phyloP scores from a whole-genome alignment of 2,888 invertebrate genomes.

The Diloba caeruleocephala region DNA sequence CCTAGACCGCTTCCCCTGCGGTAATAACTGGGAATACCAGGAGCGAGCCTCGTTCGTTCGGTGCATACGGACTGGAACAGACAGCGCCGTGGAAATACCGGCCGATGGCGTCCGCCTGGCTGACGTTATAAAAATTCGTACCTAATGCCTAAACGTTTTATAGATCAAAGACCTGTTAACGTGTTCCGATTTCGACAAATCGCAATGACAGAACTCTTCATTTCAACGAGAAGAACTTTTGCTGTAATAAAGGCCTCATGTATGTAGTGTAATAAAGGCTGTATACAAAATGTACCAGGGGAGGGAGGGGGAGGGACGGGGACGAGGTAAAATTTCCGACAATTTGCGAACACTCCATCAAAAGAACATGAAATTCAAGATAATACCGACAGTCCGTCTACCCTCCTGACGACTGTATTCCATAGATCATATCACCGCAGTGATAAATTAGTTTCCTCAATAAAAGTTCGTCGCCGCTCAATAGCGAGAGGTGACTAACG shows the following conservation, averaged over 20 bases:
- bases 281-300: conserved; percentile 28
- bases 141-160: conserved; percentile 17
- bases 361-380: conserved; percentile 62
- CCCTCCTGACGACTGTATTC: conserved; percentile 61
- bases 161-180: background rate
- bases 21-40: conserved; percentile 86
- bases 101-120: conserved; percentile 74
- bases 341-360: conserved; percentile 64
- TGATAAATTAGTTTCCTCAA: conserved; percentile 75
- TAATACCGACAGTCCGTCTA: conserved; percentile 49
- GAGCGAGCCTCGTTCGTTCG: conserved; percentile 67
- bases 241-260: conserved; percentile 2
- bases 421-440: conserved; percentile 72
- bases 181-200: background rate
- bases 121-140: conserved; percentile 52
- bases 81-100: conserved; percentile 76
- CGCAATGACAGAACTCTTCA: conserved; percentile 3
- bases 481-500: conserved; percentile 52
- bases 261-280: conserved; percentile 31
- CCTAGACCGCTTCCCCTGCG: conserved; percentile 76
- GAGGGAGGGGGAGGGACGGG: no score
- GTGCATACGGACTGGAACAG: conserved; percentile 63
- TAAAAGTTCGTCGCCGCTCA: conserved; percentile 64
- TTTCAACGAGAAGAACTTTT: conserved; percentile 7
- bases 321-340: conserved; percentile 43